Base-by-base conservation (phyloP, 2,888 invertebrate species). In the Scaeva pyrastri region DNA sequence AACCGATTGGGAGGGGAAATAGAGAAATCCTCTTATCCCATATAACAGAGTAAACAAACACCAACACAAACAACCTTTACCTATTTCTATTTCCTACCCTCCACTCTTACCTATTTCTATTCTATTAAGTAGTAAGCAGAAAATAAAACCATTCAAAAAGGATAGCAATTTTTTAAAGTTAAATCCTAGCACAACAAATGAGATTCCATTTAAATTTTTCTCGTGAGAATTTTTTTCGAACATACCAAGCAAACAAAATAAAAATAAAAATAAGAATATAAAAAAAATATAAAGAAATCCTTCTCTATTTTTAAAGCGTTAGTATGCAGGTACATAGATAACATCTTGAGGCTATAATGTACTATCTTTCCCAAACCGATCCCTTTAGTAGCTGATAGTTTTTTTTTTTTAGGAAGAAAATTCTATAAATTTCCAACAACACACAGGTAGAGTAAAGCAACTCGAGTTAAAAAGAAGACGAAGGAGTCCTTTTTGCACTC, bases 141-240 rank as follows among this genome's bases (percentile, higher is more conserved):
- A 55, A 26, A 16, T n/a, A 43, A n/a, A 31, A 55, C 55, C 31
- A 56, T 56, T 56, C 16, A 31, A 36, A n/a, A 39, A 48, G 36
- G 11, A 48, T 16, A 39, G 23, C 74, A 79, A 58, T 68, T 70
- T 70, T 36, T 50, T 39, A 50, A 62, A 76, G 68, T 56, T 41
- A 64, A 68, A 77, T 86, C 73, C 72, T 74, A 43, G 31, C 56
- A 70, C 43, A 64, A 62, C 64, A 70, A 81, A 81, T 77, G 73
- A 56, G 50, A 76, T 55, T 81, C 73, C 64, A 81, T 82, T 86
- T 82, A 70, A 77, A 86, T 82, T 56, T 73, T 31, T 41, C 85
- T 70, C 73, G 6, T 74, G 76, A 73, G 81, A 72, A 39, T 73
- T 50, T 26, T 31, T 48, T 23, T 52, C 12, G 21, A 56, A 64